Base-by-base conservation (phyloP, 2,113 vertebrate genomes). In the Lanius ludovicianus region DNA sequence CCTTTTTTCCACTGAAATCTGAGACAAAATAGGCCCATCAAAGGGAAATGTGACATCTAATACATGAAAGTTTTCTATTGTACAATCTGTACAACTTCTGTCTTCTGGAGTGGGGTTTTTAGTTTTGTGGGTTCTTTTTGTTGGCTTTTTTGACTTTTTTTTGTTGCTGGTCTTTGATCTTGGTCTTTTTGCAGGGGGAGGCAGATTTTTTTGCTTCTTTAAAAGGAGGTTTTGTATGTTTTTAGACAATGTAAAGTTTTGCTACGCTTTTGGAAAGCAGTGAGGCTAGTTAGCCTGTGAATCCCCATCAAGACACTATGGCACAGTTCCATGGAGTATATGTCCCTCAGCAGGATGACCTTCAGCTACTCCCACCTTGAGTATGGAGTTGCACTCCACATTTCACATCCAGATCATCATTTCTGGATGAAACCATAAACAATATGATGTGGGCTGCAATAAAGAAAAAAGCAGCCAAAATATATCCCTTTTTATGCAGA, bases 131-230 rank as follows among this genome's bases (percentile, higher is more conserved):
- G 19, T 42, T 52, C 22, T 31, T 37, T 25, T 13, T 21, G 8
- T 28, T 57, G 12, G 3, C 22, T 50, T 50, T 53, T 6, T 35
- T n/a, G 22, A 8, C 6, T 37, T 18, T 39, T 52, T 31, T 30
- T 47, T 47, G 14, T 5, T 50, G 31, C 6, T 73, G 14, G 6
- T 13, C 47, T 50, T 65, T 55, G 30, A 41, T 69, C 7, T 33
- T 9, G 37, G 37, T 37, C 18, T 42, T 33, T 13, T 12, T 9
- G 4, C 1, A 3, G 2, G 3, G 18, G 17, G 3, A 2, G 3
- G 6, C 8, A 10, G 11, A n/a, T 49, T 15, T 3, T 28, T 69
- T 42, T 53, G 9, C 35, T 41, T 49, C 16, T 52, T 52, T 87
- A 62, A 65, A 63, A 70, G 8, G 13, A 76, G 62, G 12, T 62